These are phyloP conservation scores for Tupaia chinensis DNA, from an alignment of 2,113 vertebrate species.

Conservation along the genomic window DNA sequence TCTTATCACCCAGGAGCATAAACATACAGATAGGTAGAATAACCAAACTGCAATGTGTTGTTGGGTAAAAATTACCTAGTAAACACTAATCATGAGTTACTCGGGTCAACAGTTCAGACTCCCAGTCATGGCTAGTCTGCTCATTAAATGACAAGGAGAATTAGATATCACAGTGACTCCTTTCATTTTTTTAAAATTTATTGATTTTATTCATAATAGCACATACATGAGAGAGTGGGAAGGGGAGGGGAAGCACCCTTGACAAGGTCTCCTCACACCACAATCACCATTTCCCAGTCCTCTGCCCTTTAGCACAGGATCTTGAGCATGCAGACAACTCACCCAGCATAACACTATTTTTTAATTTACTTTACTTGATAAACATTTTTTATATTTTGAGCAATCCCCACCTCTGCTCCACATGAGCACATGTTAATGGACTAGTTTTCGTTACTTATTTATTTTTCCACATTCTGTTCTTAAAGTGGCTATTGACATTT, in stretches of 20 bases:
- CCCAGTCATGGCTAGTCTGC: neutral
- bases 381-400: neutral
- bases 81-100: constrained; percentile 28
- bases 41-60: neutral
- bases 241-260: too few relatives aligned
- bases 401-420: neutral
- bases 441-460: neutral
- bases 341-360: too few relatives aligned
- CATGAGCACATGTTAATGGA: neutral
- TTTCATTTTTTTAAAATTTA: neutral
- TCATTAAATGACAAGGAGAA: constrained; percentile 20
- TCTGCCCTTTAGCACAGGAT: too few relatives aligned
- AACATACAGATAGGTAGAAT: neutral
- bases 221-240: too few relatives aligned
- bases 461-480: constrained; percentile 12
- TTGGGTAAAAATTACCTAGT: neutral
- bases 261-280: too few relatives aligned
- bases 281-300: too few relatives aligned
- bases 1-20: neutral
- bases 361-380: neutral
- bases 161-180: neutral
- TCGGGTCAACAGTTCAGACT: neutral
- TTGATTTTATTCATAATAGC: too few relatives aligned
- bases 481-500: neutral
- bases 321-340: too few relatives aligned